Base-by-base conservation (phyloP, 2,113 vertebrate genomes). In the Sakesphorus luctuosus region DNA sequence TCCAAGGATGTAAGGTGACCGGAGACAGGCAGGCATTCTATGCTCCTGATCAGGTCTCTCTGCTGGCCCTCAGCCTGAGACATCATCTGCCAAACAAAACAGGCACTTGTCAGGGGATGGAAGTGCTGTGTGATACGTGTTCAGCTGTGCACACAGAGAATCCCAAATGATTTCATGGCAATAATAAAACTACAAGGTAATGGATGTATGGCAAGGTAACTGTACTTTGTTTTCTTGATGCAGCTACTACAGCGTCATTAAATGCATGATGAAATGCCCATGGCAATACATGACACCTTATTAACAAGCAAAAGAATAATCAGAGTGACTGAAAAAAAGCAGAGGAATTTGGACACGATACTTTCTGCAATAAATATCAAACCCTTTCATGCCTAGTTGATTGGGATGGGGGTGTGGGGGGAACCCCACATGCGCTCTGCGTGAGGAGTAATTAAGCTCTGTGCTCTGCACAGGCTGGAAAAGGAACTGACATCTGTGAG, bases 51-150 rank as follows among this genome's bases (percentile, higher is more conserved):
- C 96, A 99, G 96, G 94, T 99, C 99, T 97, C 98, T 98, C 95
- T 99, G 99, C 93, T 99, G 99, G 94, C 99, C 98, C 97, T 99
- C 99, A 33, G 99, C 99, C 96, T 99, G 99, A 91, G 95, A 98
- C 99, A 99, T 99, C 99, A 99, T 99, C 99, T 99, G 96, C 66
- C 93, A 93, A 91, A 96, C 82, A 97, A 44, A 96, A 89, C 52
- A 96, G 56, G 40, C 79, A 84, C 61, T 66, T 47, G 56, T 49
- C 76, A 93, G 90, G 49, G 43, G 20, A 68, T 6, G 16, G 26
- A 90, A 71, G 25, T 4, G 58, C 2, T 29, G 58, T 6, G 56
- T 43, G 47, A 35, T 29, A 63, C 0, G 0, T 10, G 33, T 11
- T 55, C 31, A 71, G 63, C 40, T 76, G 44, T 33, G 18, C 40